Conservation (phyloP, 2,113 vertebrate species). For the Vicugna pacos region DNA sequence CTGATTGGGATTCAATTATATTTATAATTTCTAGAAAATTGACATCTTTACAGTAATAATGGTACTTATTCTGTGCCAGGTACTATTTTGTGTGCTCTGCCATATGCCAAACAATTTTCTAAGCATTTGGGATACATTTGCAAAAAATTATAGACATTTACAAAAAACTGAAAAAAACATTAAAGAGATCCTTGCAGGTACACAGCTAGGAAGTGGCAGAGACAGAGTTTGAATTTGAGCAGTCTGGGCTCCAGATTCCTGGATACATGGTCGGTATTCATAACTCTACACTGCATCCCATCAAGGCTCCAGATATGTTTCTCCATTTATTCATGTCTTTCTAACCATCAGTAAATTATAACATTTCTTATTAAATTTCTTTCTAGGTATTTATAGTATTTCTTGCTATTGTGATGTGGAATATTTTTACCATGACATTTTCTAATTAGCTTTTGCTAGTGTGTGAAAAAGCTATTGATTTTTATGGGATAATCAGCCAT, state of each 20-base stretch:
- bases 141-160: neutral
- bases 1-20: neutral
- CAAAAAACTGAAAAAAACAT: neutral
- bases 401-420: constrained; percentile 26
- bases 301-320: neutral
- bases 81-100: neutral
- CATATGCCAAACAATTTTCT: constrained; percentile 16
- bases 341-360: neutral
- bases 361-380: constrained; percentile 5
- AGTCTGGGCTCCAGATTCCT: neutral
- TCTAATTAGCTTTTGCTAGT: constrained; percentile 50
- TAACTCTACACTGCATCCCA: neutral
- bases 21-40: constrained; percentile 23
- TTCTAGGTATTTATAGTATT: constrained; percentile 33
- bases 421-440: constrained; percentile 52
- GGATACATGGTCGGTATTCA: neutral
- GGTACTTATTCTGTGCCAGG: neutral
- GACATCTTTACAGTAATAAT: constrained; percentile 6
- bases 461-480: constrained; percentile 51
- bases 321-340: neutral
- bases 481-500: constrained; percentile 31
- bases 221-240: neutral
- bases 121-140: neutral
- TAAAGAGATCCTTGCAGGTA: neutral
- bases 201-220: neutral